phyloP scores from a whole-genome alignment of 2,888 invertebrate species.

The Clostera curtula region DNA sequence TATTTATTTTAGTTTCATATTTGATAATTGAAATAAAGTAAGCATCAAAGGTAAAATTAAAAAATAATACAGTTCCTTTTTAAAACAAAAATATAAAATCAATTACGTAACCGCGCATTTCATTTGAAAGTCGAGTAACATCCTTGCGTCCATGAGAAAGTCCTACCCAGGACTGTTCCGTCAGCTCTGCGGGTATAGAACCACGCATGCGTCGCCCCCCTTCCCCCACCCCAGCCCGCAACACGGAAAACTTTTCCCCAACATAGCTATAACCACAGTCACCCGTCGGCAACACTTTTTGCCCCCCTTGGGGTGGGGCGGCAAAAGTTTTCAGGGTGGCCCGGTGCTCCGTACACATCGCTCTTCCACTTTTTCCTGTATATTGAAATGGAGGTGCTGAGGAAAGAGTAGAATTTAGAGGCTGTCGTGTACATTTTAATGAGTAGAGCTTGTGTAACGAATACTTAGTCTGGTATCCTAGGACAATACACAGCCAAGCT shows the following conservation, averaged over 20 bases:
- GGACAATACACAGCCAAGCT: slow-evolving; percentile 31
- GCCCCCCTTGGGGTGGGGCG: slow-evolving; percentile 57
- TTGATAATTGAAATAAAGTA: no score
- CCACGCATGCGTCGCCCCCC: slow-evolving; percentile 60
- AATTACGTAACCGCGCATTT: slow-evolving; percentile 42
- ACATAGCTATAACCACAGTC: slow-evolving; percentile 69
- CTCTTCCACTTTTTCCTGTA: slow-evolving; percentile 75
- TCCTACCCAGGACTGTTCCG: slow-evolving; percentile 62
- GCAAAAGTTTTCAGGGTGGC: slow-evolving; percentile 70
- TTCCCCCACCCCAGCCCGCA: slow-evolving; percentile 57
- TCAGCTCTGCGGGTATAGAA: slow-evolving; percentile 46
- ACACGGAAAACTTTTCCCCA: slow-evolving; percentile 74
- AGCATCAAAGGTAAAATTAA: no score
- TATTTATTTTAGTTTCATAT: no score
- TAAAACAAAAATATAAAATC: slow-evolving; percentile 8
- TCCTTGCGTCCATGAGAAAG: slow-evolving; percentile 36
- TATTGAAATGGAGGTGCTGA: slow-evolving; percentile 74
- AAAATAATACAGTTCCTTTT: no score
- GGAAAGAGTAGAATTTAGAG: slow-evolving; percentile 74
- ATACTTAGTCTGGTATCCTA: slow-evolving; percentile 38
- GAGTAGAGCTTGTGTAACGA: slow-evolving; percentile 63
- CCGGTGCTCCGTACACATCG: slow-evolving; percentile 69
- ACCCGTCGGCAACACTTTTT: slow-evolving; percentile 74
- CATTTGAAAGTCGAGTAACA: slow-evolving; percentile 17
- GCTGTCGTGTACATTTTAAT: slow-evolving; percentile 74